Evolutionary conservation across 2,797 vertebrate species (phyloP).

Genomic region (Tokudaia tokunoshimensis): DNA sequence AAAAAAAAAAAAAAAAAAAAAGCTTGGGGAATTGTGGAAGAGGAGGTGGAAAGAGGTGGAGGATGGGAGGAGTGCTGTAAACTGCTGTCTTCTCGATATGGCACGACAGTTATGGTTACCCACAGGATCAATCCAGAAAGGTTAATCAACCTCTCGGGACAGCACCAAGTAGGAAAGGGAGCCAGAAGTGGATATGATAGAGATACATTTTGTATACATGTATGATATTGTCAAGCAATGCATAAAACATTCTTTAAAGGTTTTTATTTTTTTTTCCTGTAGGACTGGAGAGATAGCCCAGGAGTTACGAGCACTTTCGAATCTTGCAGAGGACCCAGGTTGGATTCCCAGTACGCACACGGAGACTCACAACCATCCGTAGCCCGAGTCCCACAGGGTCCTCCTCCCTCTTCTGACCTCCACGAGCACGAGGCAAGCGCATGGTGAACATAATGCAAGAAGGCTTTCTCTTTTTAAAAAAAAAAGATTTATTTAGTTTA

Average conservation of each 20-base stretch:
- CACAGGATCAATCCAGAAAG: background rate
- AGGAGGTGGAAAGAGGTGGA: background rate
- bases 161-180: background rate
- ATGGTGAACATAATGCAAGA: background rate
- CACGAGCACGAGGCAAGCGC: background rate
- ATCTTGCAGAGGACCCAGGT: background rate
- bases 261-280: background rate
- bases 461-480: too few relatives aligned
- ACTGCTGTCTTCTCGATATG: rapidly evolving
- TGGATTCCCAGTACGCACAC: background rate
- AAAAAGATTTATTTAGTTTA: background rate
- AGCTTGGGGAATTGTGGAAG: background rate
- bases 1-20: too few relatives aligned
- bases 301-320: background rate
- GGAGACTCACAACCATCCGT: background rate
- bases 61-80: background rate
- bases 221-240: background rate
- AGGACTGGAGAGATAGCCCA: background rate
- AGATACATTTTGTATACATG: background rate
- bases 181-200: background rate
- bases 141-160: too few relatives aligned
- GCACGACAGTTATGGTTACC: too few relatives aligned
- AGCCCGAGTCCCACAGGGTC: background rate
- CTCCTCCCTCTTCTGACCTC: too few relatives aligned
- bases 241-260: background rate